A percentile compares a stretch with the other conserved stretches of the same genome.
Conservation (phyloP, 2,113 vertebrate genomes). For the Motacilla tschutschensis region DNA sequence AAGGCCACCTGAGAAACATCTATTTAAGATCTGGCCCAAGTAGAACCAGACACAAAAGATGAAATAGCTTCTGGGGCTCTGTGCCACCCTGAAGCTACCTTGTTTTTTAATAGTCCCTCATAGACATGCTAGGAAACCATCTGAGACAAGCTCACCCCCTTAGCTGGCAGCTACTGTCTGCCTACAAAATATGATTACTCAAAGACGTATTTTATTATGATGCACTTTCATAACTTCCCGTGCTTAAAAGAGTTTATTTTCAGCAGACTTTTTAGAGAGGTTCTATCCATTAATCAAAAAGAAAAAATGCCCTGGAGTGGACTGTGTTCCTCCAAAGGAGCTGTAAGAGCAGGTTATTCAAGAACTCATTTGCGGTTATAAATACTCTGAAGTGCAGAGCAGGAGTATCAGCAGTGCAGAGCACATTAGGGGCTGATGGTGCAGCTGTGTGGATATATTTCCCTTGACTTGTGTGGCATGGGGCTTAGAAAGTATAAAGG, state of each 20-base stretch:
- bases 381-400: slow-evolving; percentile 54
- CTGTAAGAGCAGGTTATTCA: slow-evolving; percentile 57
- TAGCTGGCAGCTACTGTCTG: neutral
- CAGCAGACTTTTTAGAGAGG: neutral
- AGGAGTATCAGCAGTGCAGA: neutral
- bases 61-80: neutral
- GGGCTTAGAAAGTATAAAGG: slow-evolving; percentile 76
- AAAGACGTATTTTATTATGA: slow-evolving; percentile 7
- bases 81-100: neutral
- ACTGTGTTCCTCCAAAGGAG: slow-evolving; percentile 38
- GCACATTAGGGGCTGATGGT: slow-evolving; percentile 32
- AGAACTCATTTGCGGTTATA: slow-evolving; percentile 61
- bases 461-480: slow-evolving; percentile 80
- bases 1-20: slow-evolving; percentile 12
- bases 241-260: slow-evolving; percentile 16
- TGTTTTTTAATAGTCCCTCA: neutral
- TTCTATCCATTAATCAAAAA: slow-evolving; percentile 37
- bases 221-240: neutral
- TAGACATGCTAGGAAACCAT: neutral
- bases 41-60: neutral
- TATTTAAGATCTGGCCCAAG: slow-evolving; percentile 20
- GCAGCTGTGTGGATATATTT: slow-evolving; percentile 75
- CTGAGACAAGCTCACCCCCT: neutral
- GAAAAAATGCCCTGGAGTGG: neutral
- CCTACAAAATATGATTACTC: neutral